Conservation (phyloP, 2,888 invertebrate genomes). For the Drosophila bunnanda region DNA sequence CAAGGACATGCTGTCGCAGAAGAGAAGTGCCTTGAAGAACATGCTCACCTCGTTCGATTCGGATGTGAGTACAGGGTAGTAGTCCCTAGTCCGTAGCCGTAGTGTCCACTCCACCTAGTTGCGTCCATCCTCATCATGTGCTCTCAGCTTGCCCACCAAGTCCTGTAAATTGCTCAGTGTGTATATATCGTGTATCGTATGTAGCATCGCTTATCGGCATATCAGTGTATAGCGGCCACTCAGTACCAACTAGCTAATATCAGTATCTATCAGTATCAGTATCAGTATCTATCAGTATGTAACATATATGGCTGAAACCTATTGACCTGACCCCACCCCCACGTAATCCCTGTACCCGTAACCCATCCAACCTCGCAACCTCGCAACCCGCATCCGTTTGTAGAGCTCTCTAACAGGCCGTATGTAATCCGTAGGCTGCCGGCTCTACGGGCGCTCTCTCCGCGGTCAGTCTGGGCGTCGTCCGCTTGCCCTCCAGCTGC, state of each 20-base stretch:
- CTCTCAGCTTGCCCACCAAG: conserved; percentile 16
- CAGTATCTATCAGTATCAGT: conserved; percentile 19
- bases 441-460: conserved; percentile 87
- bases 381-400: conserved; percentile 10
- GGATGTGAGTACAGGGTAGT: conserved; percentile 88
- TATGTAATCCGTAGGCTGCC: conserved; percentile 86
- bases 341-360: conserved; percentile 4
- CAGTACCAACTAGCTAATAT: background rate
- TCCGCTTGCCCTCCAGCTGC: conserved; percentile 89
- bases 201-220: conserved; percentile 26
- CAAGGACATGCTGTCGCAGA: conserved; percentile 96
- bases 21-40: conserved; percentile 93
- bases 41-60: conserved; percentile 95
- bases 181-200: conserved; percentile 13
- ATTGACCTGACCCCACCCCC: background rate
- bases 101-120: conserved; percentile 2
- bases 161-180: conserved; percentile 20
- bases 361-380: conserved; percentile 7
- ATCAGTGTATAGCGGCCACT: conserved; percentile 1
- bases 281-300: conserved; percentile 20
- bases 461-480: conserved; percentile 85
- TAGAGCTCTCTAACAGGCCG: conserved; percentile 43
- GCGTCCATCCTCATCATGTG: conserved; percentile 11
- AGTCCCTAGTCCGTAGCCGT: conserved; percentile 2
- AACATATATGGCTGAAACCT: conserved; percentile 23